Percentiles rank a stretch among this genome's conserved stretches.
Conservation (phyloP, 2,888 invertebrate genomes). For the Rambutsinella grinnellia region DNA sequence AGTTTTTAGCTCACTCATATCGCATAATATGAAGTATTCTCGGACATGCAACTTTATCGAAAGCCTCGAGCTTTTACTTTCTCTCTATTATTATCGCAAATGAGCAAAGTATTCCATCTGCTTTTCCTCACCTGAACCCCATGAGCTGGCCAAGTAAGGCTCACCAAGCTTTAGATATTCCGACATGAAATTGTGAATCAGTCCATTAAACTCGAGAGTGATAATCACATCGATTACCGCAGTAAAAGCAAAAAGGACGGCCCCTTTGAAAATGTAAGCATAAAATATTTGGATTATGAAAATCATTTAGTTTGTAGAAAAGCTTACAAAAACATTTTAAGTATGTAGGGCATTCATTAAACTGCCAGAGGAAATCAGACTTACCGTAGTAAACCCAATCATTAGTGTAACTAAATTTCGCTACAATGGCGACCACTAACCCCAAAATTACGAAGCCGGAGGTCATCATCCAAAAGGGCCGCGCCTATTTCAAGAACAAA, state of each 20-base stretch:
- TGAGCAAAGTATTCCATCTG: neutral
- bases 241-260: slow-evolving; percentile 63
- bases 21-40: too few relatives aligned
- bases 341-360: neutral
- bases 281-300: neutral
- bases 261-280: slow-evolving; percentile 44
- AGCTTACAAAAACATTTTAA: neutral
- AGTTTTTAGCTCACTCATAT: too few relatives aligned
- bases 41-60: too few relatives aligned
- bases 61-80: too few relatives aligned
- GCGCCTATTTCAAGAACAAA: slow-evolving; percentile 38
- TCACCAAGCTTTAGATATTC: slow-evolving; percentile 64
- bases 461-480: slow-evolving; percentile 62
- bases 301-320: slow-evolving; percentile 1
- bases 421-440: slow-evolving; percentile 23
- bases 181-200: slow-evolving; percentile 64
- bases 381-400: slow-evolving; percentile 64
- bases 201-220: slow-evolving; percentile 62
- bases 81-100: neutral
- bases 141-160: slow-evolving; percentile 62
- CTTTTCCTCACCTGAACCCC: slow-evolving; percentile 54
- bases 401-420: slow-evolving; percentile 41
- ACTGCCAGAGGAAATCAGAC: neutral
- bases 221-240: slow-evolving; percentile 64
- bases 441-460: slow-evolving; percentile 52